phyloP scores from a whole-genome alignment of 2,888 invertebrate species.

The Neoitamus cyanurus region DNA sequence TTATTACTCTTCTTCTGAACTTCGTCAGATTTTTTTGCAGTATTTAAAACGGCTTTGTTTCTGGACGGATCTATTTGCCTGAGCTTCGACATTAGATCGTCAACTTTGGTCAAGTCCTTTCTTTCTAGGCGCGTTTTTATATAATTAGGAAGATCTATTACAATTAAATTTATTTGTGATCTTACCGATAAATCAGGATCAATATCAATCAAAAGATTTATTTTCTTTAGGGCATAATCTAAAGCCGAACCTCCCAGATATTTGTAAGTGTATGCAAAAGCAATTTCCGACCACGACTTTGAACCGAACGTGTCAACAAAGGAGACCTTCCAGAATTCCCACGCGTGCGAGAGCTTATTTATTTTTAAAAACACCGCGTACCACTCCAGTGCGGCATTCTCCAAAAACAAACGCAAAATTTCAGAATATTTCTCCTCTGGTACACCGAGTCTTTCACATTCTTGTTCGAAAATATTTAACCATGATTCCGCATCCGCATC shows the following conservation, averaged over 20 bases:
- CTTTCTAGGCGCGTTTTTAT: background rate
- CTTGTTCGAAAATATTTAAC: background rate
- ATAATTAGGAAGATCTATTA: background rate
- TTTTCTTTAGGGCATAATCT: background rate
- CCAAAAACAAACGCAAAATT: background rate
- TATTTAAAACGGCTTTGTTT: background rate
- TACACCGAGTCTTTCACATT: background rate
- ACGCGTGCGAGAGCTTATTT: background rate
- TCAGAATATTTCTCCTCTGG: background rate
- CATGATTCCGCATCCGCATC: background rate
- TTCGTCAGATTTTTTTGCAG: background rate
- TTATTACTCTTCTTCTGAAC: background rate
- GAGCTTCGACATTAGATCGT: background rate
- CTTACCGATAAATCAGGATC: background rate
- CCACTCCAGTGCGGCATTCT: background rate
- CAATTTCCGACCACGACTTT: background rate
- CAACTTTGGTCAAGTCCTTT: background rate
- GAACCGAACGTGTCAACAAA: background rate
- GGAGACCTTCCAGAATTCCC: background rate
- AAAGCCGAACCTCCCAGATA: background rate
- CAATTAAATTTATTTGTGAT: background rate
- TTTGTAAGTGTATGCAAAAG: background rate
- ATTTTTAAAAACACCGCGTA: background rate
- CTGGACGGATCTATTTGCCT: background rate
- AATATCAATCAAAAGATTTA: background rate